A percentile compares a stretch with the other conserved stretches of the same genome.
phyloP scores from a whole-genome alignment of 2,797 vertebrate species.

The Mus caroli region DNA sequence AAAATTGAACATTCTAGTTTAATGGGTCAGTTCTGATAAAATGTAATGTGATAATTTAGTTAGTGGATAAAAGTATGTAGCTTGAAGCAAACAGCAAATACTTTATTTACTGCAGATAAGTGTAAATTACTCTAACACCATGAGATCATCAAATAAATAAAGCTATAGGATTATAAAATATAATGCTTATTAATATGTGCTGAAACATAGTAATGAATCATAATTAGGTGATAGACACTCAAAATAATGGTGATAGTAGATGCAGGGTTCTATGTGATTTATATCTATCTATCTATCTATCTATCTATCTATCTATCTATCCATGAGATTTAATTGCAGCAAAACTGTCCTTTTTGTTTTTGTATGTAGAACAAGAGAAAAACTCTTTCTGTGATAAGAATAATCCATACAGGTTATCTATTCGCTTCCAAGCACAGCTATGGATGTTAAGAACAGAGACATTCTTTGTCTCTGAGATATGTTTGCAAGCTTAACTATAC shows the following conservation, averaged over 20 bases:
- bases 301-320: no score
- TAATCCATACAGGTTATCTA: not conserved
- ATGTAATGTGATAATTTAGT: not conserved
- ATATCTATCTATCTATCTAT: no score
- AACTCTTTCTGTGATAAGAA: not conserved
- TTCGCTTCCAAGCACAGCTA: not conserved
- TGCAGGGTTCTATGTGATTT: not conserved
- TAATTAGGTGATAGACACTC: not conserved
- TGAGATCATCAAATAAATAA: constrained; percentile 7
- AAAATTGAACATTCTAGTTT: not conserved
- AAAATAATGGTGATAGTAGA: constrained; percentile 1
- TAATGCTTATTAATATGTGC: not conserved
- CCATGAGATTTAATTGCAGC: not conserved
- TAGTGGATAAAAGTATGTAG: not conserved
- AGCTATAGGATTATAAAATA: not conserved
- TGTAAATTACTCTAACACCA: not conserved
- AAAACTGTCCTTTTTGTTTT: not conserved
- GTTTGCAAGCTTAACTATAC: not conserved
- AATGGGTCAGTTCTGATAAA: constrained; percentile 1
- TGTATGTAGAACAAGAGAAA: constrained; percentile 40
- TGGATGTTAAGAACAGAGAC: not conserved
- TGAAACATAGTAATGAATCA: not conserved
- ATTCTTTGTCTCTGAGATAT: not conserved
- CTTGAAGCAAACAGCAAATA: constrained; percentile 3
- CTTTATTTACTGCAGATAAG: not conserved